Evolutionary conservation across 2,113 vertebrate genomes (phyloP).

Genomic region (Vombatus ursinus): DNA sequence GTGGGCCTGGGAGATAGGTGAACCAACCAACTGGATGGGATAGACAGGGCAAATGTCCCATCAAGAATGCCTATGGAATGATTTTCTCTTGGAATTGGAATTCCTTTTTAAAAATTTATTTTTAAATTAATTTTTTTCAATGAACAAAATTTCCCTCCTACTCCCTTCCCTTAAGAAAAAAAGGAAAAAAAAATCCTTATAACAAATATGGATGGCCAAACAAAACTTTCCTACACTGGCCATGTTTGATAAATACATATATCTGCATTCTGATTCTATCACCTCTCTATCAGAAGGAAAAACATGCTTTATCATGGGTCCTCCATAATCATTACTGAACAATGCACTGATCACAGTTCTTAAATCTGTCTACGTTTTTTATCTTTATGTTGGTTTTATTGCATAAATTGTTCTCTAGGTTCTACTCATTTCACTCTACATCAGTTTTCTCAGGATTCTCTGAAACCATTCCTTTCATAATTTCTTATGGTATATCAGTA

Average conservation of each 20-base stretch:
- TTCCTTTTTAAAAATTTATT: background rate
- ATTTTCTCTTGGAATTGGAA: background rate
- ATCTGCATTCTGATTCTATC: background rate
- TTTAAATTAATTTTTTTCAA: background rate
- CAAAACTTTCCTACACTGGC: background rate
- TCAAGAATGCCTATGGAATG: background rate
- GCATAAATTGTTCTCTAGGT: no score
- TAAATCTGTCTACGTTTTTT: background rate
- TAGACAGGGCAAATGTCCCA: background rate
- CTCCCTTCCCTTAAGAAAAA: background rate
- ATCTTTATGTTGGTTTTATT: background rate
- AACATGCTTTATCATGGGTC: background rate
- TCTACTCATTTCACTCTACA: background rate
- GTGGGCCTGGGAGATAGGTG: background rate
- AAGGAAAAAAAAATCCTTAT: background rate
- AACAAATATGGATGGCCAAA: background rate
- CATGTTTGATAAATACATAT: background rate
- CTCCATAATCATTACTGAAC: background rate
- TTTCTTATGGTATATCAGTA: background rate
- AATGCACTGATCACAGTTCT: background rate
- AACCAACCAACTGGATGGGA: background rate
- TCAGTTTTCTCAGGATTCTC: background rate
- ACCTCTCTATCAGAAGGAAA: background rate
- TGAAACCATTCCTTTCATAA: background rate
- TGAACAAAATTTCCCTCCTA: background rate